A percentile compares a stretch with the other conserved stretches of the same genome.
Conservation (phyloP, 2,113 vertebrate genomes). For the Campylomormyrus tamandua region DNA sequence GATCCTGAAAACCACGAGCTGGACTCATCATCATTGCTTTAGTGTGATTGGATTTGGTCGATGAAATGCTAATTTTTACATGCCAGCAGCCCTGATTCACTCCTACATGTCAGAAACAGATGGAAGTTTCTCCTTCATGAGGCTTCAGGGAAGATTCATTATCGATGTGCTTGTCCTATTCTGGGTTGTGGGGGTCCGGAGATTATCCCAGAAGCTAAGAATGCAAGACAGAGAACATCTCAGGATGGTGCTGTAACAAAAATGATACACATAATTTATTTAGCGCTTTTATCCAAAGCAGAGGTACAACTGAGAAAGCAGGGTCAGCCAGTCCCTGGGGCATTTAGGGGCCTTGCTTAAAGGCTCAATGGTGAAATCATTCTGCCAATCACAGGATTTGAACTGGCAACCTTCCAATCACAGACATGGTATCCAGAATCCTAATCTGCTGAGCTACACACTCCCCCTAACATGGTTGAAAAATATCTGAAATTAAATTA, state of each 20-base stretch:
- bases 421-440: not conserved
- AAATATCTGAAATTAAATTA: not conserved
- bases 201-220: not conserved
- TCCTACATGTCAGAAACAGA: slow-evolving; percentile 10
- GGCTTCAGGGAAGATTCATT: not conserved
- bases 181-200: not conserved
- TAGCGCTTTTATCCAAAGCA: not conserved
- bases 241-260: not conserved
- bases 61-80: slow-evolving; percentile 18
- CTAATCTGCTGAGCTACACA: not conserved
- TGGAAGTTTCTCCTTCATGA: slow-evolving; percentile 4
- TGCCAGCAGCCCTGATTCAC: slow-evolving; percentile 8
- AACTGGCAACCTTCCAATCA: not conserved
- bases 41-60: slow-evolving; percentile 21
- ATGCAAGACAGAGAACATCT: not conserved
- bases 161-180: not conserved
- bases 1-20: not conserved
- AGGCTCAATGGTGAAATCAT: not conserved
- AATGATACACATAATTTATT: not conserved
- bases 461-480: not conserved
- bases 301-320: not conserved
- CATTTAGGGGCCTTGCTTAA: not conserved
- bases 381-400: not conserved
- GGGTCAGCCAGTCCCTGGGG: not conserved
- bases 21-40: slow-evolving; percentile 21